Evolutionary conservation across 1,140 invertebrate species (phyloP).

Genomic region (Drosophila arizonae): DNA sequence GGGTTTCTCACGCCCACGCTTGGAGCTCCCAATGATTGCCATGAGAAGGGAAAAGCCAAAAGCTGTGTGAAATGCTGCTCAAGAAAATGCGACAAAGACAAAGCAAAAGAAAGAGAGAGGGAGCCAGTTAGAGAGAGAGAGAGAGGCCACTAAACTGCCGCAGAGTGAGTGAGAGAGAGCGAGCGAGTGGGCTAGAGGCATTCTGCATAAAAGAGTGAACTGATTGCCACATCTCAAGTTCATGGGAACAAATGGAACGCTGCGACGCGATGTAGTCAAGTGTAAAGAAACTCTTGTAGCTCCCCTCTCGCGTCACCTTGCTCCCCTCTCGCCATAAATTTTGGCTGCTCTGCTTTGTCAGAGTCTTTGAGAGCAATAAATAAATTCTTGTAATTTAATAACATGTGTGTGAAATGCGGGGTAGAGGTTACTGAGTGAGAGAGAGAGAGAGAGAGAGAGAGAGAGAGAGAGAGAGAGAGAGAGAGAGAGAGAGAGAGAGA

Average conservation of each 20-base stretch:
- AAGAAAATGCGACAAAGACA: constrained; percentile 37
- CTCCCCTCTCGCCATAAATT: not conserved
- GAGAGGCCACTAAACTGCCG: constrained; percentile 56
- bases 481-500: too few species aligned
- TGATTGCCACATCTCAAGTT: constrained; percentile 61
- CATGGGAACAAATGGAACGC: constrained; percentile 68
- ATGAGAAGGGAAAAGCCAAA: constrained; percentile 62
- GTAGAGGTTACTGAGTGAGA: constrained; percentile 3
- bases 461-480: not conserved
- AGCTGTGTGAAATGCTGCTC: constrained; percentile 64
- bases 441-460: not conserved
- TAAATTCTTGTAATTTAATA: constrained; percentile 29
- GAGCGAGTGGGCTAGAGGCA: constrained; percentile 16
- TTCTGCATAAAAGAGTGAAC: constrained; percentile 52
- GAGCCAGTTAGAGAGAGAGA: not conserved
- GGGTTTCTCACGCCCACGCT: constrained; percentile 76
- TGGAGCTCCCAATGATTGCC: constrained; percentile 19
- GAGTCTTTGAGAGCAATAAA: constrained; percentile 16
- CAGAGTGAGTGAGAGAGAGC: constrained; percentile 17
- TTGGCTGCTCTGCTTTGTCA: not conserved
- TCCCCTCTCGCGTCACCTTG: not conserved
- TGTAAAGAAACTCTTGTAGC: constrained; percentile 41
- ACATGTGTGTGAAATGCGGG: constrained; percentile 29
- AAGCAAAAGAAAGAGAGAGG: constrained; percentile 23
- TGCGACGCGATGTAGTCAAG: constrained; percentile 55